phyloP scores from a whole-genome alignment of 2,888 invertebrate species.

The Lamellibrachia satsuma region DNA sequence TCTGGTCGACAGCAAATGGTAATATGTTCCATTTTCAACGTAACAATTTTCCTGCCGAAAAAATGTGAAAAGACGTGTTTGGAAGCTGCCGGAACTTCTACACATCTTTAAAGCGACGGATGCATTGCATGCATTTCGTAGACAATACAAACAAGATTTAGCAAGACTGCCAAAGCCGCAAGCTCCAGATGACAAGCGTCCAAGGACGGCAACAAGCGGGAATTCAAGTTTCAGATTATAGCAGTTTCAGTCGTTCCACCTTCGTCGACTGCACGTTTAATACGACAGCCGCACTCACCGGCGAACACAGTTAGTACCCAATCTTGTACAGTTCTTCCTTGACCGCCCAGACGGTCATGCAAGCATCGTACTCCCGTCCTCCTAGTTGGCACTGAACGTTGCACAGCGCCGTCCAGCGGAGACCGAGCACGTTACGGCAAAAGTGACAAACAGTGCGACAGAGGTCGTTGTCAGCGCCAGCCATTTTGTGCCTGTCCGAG shows the following conservation, averaged over 20 bases:
- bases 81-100: not conserved
- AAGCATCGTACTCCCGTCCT: conserved; percentile 35
- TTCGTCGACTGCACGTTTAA: not conserved
- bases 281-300: not conserved
- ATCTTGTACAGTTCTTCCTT: conserved; percentile 24
- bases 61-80: not conserved
- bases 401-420: conserved; percentile 37
- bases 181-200: too few species aligned
- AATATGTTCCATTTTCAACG: not conserved
- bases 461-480: conserved; percentile 14
- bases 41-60: not conserved
- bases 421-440: conserved; percentile 34
- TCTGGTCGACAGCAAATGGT: not conserved
- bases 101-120: not conserved
- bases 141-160: not conserved
- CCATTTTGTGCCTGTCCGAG: not conserved
- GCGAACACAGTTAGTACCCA: not conserved
- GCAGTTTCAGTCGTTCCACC: not conserved
- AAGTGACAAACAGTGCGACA: conserved; percentile 30
- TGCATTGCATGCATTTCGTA: not conserved
- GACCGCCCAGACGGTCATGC: conserved; percentile 35
- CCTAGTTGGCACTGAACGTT: conserved; percentile 29
- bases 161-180: too few species aligned
- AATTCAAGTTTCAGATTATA: not conserved
- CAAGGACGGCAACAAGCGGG: not conserved